Conservation (phyloP, 2,888 invertebrate genomes). For the Epistrophe eligans region DNA sequence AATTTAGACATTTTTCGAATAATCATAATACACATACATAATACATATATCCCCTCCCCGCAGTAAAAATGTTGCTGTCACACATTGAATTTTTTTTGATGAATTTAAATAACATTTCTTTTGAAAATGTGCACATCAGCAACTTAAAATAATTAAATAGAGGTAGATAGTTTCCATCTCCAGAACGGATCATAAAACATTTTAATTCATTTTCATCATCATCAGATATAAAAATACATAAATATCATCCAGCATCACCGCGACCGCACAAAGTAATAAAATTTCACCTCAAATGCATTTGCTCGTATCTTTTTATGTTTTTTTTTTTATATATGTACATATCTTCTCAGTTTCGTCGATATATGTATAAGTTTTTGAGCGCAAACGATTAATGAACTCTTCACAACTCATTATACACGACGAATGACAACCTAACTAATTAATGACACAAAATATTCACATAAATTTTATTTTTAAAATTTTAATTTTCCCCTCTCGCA, state of each 20-base stretch:
- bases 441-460: slow-evolving; percentile 60
- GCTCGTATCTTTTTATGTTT: not conserved
- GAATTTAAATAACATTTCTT: not conserved
- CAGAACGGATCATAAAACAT: not conserved
- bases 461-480: slow-evolving; percentile 50
- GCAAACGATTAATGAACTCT: slow-evolving; percentile 70
- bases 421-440: slow-evolving; percentile 71
- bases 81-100: slow-evolving; percentile 9
- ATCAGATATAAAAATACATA: not conserved
- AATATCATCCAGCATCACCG: slow-evolving; percentile 25
- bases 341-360: slow-evolving; percentile 8
- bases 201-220: slow-evolving; percentile 28
- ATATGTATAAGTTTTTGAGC: slow-evolving; percentile 10
- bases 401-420: slow-evolving; percentile 73
- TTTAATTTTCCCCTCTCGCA: not conserved
- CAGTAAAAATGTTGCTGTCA: not conserved
- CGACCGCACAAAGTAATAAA: slow-evolving; percentile 16
- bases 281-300: slow-evolving; percentile 35
- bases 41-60: too few relatives aligned
- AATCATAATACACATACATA: not conserved
- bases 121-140: not conserved
- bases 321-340: not conserved
- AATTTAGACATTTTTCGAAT: too few relatives aligned
- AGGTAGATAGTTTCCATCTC: not conserved
- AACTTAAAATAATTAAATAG: not conserved